A percentile compares a stretch with the other conserved stretches of the same genome.
Evolutionary conservation across 92 coral and sea anemone species (phyloP).

Genomic region (Bergia puertoricense): DNA sequence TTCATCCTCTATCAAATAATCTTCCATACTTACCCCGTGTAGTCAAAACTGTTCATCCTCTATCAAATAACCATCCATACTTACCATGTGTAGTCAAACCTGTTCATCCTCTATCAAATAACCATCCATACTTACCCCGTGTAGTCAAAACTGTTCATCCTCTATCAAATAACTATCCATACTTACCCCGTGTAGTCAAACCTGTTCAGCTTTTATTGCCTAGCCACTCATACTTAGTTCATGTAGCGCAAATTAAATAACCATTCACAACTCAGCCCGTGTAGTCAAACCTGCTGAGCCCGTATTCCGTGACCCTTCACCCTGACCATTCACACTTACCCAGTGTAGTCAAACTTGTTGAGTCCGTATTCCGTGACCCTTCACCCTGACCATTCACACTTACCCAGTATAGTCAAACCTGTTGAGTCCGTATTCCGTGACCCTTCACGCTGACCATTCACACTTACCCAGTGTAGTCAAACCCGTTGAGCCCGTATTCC

Average conservation of each 20-base stretch:
- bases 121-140: conserved; percentile 10
- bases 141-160: conserved; percentile 26
- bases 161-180: too few species aligned
- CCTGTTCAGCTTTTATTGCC: too few species aligned
- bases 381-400: not conserved
- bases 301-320: too few species aligned
- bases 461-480: too few species aligned
- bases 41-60: conserved; percentile 12
- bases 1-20: too few species aligned
- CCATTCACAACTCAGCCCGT: conserved; percentile 6
- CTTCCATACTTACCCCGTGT: conserved; percentile 22
- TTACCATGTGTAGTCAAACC: conserved; percentile 43
- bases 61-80: not conserved
- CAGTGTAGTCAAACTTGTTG: conserved; percentile 20
- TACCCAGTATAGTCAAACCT: conserved; percentile 18
- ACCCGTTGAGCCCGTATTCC: too few species aligned
- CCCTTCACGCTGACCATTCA: too few species aligned
- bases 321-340: not conserved
- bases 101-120: not conserved
- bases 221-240: too few species aligned
- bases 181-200: conserved; percentile 43
- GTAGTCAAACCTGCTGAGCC: conserved; percentile 34
- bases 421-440: too few species aligned
- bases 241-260: too few species aligned
- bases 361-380: not conserved